Evolutionary conservation across 2,888 invertebrate genomes (phyloP).

Genomic region (Cryptocephalus moraei): DNA sequence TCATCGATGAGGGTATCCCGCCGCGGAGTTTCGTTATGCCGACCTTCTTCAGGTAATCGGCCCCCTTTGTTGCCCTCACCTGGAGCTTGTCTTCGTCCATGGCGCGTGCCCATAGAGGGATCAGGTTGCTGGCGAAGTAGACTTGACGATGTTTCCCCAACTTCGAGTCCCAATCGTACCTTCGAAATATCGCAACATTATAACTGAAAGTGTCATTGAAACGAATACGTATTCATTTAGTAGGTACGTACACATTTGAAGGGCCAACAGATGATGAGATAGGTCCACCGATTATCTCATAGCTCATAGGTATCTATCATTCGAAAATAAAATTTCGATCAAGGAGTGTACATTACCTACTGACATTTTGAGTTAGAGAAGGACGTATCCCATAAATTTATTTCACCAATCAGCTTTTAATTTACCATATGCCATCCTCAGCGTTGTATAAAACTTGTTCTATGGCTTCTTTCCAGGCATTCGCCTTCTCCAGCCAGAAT

Average conservation of each 20-base stretch:
- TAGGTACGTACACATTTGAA: no score
- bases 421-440: conserved; percentile 64
- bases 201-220: background rate
- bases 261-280: no score
- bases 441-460: conserved; percentile 70
- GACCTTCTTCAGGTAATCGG: conserved; percentile 44
- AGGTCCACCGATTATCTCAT: no score
- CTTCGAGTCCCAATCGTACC: conserved; percentile 49
- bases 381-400: no score
- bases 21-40: conserved; percentile 40
- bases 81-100: conserved; percentile 18
- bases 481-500: conserved; percentile 38
- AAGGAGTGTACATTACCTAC: no score
- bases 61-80: conserved; percentile 37
- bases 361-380: no score
- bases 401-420: background rate
- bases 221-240: no score
- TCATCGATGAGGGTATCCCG: conserved; percentile 58
- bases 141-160: conserved; percentile 46
- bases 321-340: no score
- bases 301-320: no score
- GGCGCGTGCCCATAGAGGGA: conserved; percentile 59
- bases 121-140: conserved; percentile 60
- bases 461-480: conserved; percentile 48
- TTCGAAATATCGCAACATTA: conserved; percentile 3